These are phyloP conservation scores for Pogoniulus pusillus DNA, from an alignment of 2,797 vertebrate species.

Conservation along the genomic window DNA sequence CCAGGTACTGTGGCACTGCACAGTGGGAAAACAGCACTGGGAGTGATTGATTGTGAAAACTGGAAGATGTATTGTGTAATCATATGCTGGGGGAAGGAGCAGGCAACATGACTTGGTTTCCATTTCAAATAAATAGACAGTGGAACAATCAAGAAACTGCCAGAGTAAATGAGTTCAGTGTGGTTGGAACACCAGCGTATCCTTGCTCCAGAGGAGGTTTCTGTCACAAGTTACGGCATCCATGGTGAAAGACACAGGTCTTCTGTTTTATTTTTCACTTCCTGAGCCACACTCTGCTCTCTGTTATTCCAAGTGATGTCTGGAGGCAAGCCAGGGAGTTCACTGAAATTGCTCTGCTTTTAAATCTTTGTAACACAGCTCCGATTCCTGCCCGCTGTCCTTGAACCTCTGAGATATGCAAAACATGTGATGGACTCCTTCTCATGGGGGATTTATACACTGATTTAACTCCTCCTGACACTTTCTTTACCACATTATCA, in stretches of 20 bases:
- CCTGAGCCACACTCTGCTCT: slow-evolving; percentile 47
- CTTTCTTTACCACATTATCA: slow-evolving; percentile 39
- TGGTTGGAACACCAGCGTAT: slow-evolving; percentile 65
- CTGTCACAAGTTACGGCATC: slow-evolving; percentile 54
- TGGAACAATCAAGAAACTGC: slow-evolving; percentile 75
- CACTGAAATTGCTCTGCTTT: slow-evolving; percentile 27
- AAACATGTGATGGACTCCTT: slow-evolving; percentile 47
- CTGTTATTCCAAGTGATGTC: slow-evolving; percentile 43
- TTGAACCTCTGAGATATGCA: slow-evolving; percentile 55
- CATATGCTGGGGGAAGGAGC: slow-evolving; percentile 19
- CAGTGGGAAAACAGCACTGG: slow-evolving; percentile 30
- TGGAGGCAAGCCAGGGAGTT: slow-evolving; percentile 9
- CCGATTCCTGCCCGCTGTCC: slow-evolving; percentile 21
- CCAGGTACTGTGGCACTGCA: slow-evolving; percentile 6
- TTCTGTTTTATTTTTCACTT: slow-evolving; percentile 76
- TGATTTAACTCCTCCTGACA: slow-evolving; percentile 44
- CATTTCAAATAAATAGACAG: slow-evolving; percentile 75
- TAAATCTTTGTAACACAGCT: slow-evolving; percentile 27
- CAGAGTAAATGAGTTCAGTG: slow-evolving; percentile 77
- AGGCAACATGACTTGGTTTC: slow-evolving; percentile 68
- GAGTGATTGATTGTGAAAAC: slow-evolving; percentile 62
- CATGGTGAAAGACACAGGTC: slow-evolving; percentile 59
- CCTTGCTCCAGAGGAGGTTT: slow-evolving; percentile 22
- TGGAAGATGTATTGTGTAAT: slow-evolving; percentile 54
- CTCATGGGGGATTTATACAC: slow-evolving; percentile 49